Base-by-base conservation (phyloP, 1,140 invertebrate species). In the Chelonus insularis region DNA sequence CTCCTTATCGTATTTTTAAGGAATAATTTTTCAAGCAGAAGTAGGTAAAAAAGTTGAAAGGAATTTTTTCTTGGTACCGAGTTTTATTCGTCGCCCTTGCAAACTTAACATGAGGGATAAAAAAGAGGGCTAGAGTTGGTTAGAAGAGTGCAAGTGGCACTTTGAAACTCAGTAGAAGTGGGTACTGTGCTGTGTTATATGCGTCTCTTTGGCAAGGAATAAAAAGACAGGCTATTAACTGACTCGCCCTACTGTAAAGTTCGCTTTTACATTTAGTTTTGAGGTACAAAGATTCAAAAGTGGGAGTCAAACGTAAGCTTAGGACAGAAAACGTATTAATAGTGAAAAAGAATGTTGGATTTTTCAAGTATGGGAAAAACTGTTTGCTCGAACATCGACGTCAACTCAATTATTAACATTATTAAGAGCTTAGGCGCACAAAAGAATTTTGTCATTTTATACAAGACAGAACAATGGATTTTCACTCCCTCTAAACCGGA, bases 161-260 rank as follows among this genome's bases (percentile, higher is more conserved):
- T 50, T 50, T 29, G 47, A 25, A 23, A 8, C 47, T 50, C 14
- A 39, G 11, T 12, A 39, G n/a, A 39, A 39, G 18, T 45, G 11
- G 41, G 14, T 11, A 18, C 18, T 45, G 9, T n/a, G n/a, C n/a
- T n/a, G n/a, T n/a, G n/a, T n/a, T n/a, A 8, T 45, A 20, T 16
- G 25, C 16, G 25, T 36, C 4, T 52, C 47, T 64, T 60, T 60
- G 23, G 20, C 11, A 1, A 29, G 39, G 23, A 14, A 7, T 21
- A 45, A 18, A 50, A n/a, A 63, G 39, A 56, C 45, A 65, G 55
- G 39, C 61, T 63, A 68, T 68, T 65, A 68, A 57, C 43, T 12
- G 23, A 57, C 41, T 61, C 63, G 45, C 51, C 62, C 63, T 34
- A 39, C 63, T 50, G 21, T 63, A 29, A 55, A 58, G 48, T 57